These are phyloP conservation scores for Morphnarchus princeps DNA, from an alignment of 2,113 vertebrate species.

Conservation along the genomic window DNA sequence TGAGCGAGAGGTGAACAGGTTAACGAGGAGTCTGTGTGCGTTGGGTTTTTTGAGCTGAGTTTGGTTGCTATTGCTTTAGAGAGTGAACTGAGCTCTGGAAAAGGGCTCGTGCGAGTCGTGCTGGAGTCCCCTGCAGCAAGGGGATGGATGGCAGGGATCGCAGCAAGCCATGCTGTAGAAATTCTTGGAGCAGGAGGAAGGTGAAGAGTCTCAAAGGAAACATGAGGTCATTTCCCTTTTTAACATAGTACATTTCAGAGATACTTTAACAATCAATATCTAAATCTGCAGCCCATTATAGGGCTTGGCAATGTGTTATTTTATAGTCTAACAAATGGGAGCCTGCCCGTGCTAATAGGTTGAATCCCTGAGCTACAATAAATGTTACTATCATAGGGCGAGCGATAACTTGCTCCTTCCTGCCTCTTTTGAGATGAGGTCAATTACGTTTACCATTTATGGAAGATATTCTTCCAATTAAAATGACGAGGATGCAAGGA, in stretches of 20 bases:
- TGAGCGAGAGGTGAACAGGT: background rate
- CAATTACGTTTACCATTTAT: background rate
- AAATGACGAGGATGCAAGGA: background rate
- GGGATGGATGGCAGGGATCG: background rate
- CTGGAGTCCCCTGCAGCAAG: background rate
- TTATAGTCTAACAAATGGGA: background rate
- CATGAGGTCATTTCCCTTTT: conserved; percentile 16
- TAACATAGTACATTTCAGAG: background rate
- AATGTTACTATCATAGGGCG: background rate
- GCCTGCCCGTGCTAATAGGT: background rate
- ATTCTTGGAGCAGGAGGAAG: conserved; percentile 10
- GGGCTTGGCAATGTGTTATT: background rate
- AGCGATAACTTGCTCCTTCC: background rate
- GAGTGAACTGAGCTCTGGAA: background rate
- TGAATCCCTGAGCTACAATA: background rate
- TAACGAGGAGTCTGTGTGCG: background rate
- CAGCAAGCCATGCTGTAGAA: background rate
- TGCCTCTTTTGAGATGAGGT: background rate
- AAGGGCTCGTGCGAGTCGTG: background rate
- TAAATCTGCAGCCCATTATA: background rate
- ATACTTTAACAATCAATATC: conserved; percentile 27
- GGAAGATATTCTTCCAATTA: background rate
- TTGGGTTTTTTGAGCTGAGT: background rate
- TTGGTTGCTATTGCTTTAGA: background rate
- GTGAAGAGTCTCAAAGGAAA: conserved; percentile 12